Base-by-base conservation (phyloP, 2,113 vertebrate species). In the Pseudopipra pipra region DNA sequence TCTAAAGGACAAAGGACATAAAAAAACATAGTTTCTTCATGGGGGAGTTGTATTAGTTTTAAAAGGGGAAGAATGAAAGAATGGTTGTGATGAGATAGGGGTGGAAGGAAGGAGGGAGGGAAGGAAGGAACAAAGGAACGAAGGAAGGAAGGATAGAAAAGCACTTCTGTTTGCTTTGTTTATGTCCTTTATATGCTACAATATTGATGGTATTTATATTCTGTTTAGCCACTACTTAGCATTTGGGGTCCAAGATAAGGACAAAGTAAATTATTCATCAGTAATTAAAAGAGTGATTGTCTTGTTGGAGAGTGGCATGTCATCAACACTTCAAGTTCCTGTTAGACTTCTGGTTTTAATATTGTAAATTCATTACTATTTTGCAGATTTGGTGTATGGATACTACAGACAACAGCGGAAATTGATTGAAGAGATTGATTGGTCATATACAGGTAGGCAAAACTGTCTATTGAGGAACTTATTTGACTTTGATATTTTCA, bases 391-490 rank as follows among this genome's bases (percentile, higher is more conserved):
- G 97, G 97, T 96, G 79, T 97, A 98, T 80, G 98, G 98, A 95
- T 99, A 99, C 90, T 99, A 98, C 88, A 98, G 99, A 98, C 99
- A 98, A 59, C 99, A 99, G 74, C 97, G 99, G 87, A 99, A 99
- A 97, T 97, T 99, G 97, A 97, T 98, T 74, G 99, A 99, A 93
- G 99, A 99, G 85, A 98, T 99, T 74, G 99, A 99, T 90, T 99
- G 99, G 99, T 99, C 99, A 9, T 99, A 99, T 9, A 98, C 98
- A 96, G 99, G 99, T 99, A 98, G 98, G 90, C 5, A 81, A 31
- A 90, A 46, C 30, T 80, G 39, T 47, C 16, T 76, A 3, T 5
- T 43, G 28, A 87, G 82, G 23, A 66, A 59, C 6, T 70, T 68
- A 30, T 0, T 77, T 63, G 3, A 4, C 31, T 76, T 75, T 63